A percentile compares a stretch with the other conserved stretches of the same genome.
Conservation (phyloP, 2,797 vertebrate genomes). For the Lutjanus campechanus region DNA sequence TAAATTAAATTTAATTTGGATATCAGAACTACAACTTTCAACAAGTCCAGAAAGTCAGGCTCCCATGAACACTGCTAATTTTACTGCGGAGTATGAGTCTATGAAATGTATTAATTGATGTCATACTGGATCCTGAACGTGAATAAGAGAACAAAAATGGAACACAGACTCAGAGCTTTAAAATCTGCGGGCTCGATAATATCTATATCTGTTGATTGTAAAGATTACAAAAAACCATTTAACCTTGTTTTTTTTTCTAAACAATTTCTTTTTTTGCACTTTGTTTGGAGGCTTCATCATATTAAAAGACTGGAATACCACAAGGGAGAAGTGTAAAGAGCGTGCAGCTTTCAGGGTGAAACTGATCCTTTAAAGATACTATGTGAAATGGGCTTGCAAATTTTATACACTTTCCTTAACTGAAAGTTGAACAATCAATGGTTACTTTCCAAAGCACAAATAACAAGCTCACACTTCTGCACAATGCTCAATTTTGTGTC, state of each 20-base stretch:
- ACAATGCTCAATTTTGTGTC: too few species aligned
- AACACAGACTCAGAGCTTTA: background rate
- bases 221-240: background rate
- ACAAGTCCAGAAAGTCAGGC: constrained; percentile 35
- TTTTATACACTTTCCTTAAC: too few species aligned
- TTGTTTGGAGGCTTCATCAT: background rate
- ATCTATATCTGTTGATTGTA: background rate
- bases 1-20: constrained; percentile 58
- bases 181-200: background rate
- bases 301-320: background rate
- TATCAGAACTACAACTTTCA: constrained; percentile 40
- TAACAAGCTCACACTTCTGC: too few species aligned
- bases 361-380: too few species aligned
- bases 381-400: too few species aligned
- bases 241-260: background rate
- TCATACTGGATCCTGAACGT: background rate
- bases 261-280: background rate
- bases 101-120: too few species aligned
- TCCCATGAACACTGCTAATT: background rate
- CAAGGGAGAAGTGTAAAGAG: too few species aligned
- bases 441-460: too few species aligned
- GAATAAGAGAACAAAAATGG: background rate
- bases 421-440: too few species aligned
- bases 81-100: background rate
- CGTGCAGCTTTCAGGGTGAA: too few species aligned